Evolutionary conservation across 1,140 invertebrate genomes (phyloP), one percentile per base, ranked within the genome.

Genomic region (Drosophila tropicalis): DNA sequence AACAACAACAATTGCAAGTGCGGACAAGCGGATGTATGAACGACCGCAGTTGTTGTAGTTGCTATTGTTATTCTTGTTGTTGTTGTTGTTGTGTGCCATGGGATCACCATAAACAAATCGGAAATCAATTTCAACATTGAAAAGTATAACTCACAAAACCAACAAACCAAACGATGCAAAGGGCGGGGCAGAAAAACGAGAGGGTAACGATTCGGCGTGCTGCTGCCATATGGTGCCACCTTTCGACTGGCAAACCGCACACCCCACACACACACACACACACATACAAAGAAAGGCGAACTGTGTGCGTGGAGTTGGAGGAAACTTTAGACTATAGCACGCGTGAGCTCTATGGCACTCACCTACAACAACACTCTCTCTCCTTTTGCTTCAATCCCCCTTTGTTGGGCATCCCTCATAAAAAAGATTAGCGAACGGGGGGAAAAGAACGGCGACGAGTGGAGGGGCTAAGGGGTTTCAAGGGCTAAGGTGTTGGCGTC

Each of bases 71-170:
- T 36, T 12, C 34, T 29, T 29, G 29, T 29, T 29, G 29, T 29
- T 29, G 25, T 29, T 29, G 25, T 29, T 29, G 15, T 47, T 19
- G 15, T 47, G 3, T 47, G 15, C 15, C 7, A 51, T 51, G 44
- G 44, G 44, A 51, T 51, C 44, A 64, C 70, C 62, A 62, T 57
- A 56, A 76, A 68, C 67, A 73, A 89, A 89, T 89, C 77, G 85
- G 80, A 89, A 89, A 89, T 89, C 84, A 89, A 89, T 89, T 89
- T 87, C 73, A 78, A 40, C 77, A 87, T 76, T 82, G 76, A 67
- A 86, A 82, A 86, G 51, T 87, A 86, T 82, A 87, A 76, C 82
- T 86, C 82, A 79, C 71, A 41, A 44, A 55, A 68, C 17, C 67
- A 74, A 54, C 74, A 78, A 40, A 51, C 47, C 65, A 67, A 72